Percentiles rank a stretch among this genome's conserved stretches.
phyloP scores from a whole-genome alignment of 2,888 invertebrate genomes.

The Eucriotettix oculatus region DNA sequence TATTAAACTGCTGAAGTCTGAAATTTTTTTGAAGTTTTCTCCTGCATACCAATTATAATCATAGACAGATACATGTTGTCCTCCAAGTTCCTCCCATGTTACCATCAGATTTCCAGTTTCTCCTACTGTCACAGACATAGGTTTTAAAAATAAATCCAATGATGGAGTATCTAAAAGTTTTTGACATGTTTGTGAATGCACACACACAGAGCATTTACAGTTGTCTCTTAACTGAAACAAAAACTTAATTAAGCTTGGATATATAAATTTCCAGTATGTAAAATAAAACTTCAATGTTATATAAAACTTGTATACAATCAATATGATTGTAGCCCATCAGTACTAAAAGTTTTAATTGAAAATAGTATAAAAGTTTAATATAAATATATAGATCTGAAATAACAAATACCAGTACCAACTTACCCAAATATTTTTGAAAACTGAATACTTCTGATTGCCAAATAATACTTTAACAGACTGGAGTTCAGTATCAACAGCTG shows the following conservation, averaged over 20 bases:
- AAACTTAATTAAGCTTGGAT: background rate
- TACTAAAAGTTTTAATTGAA: too few relatives aligned
- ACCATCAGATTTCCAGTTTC: conserved; percentile 17
- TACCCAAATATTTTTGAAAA: conserved; percentile 21
- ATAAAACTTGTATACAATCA: too few relatives aligned
- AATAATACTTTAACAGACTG: conserved; percentile 18
- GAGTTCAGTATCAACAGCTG: conserved; percentile 15
- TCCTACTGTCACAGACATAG: conserved; percentile 17
- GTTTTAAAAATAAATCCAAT: conserved; percentile 18
- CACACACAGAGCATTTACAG: conserved; percentile 18
- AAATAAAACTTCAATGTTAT: too few relatives aligned
- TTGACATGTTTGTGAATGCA: conserved; percentile 18
- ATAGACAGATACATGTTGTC: conserved; percentile 18
- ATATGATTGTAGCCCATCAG: too few relatives aligned
- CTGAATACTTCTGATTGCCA: conserved; percentile 16
- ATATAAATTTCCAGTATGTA: too few relatives aligned
- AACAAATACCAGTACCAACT: conserved; percentile 2
- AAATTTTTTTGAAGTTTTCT: too few relatives aligned
- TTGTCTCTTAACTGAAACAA: conserved; percentile 18
- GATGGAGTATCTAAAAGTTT: conserved; percentile 18
- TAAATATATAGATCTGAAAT: background rate
- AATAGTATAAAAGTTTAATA: background rate
- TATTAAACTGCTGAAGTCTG: too few relatives aligned
- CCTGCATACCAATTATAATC: conserved; percentile 18
- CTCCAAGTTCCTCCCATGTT: conserved; percentile 17